These are phyloP conservation scores for Phengaris alcon DNA, from an alignment of 2,888 invertebrate genomes.

Conservation along the genomic window DNA sequence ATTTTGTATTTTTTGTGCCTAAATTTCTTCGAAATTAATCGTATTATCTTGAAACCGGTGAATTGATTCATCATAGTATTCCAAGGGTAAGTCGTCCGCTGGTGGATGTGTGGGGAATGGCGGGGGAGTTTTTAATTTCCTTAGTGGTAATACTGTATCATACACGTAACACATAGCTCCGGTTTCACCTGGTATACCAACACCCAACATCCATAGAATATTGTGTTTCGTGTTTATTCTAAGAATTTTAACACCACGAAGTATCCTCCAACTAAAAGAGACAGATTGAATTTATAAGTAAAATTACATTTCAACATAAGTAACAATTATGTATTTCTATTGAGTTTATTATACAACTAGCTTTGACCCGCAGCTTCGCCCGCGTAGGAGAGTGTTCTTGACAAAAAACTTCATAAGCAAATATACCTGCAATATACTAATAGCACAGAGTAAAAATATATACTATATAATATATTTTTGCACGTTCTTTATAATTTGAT, in stretches of 20 bases:
- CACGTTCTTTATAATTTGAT: too few relatives aligned
- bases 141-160: slow-evolving; percentile 86
- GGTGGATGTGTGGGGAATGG: slow-evolving; percentile 90
- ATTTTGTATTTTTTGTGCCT: slow-evolving; percentile 33
- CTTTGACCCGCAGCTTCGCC: too few relatives aligned
- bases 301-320: background rate
- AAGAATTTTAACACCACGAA: slow-evolving; percentile 86
- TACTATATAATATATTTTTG: too few relatives aligned
- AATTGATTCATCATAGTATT: slow-evolving; percentile 86
- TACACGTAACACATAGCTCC: slow-evolving; percentile 89
- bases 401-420: too few relatives aligned
- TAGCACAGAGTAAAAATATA: too few relatives aligned
- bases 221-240: slow-evolving; percentile 97
- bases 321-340: too few relatives aligned
- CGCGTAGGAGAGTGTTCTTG: too few relatives aligned
- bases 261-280: slow-evolving; percentile 74
- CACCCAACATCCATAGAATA: slow-evolving; percentile 92
- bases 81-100: slow-evolving; percentile 81
- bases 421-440: too few relatives aligned
- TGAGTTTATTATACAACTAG: too few relatives aligned
- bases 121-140: slow-evolving; percentile 80
- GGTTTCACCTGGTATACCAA: slow-evolving; percentile 89
- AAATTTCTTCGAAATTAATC: slow-evolving; percentile 80
- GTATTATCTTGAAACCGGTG: slow-evolving; percentile 87
- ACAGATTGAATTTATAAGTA: slow-evolving; percentile 26